phyloP scores from a whole-genome alignment of 2,888 invertebrate species.

The Lasioglossum lativentre region DNA sequence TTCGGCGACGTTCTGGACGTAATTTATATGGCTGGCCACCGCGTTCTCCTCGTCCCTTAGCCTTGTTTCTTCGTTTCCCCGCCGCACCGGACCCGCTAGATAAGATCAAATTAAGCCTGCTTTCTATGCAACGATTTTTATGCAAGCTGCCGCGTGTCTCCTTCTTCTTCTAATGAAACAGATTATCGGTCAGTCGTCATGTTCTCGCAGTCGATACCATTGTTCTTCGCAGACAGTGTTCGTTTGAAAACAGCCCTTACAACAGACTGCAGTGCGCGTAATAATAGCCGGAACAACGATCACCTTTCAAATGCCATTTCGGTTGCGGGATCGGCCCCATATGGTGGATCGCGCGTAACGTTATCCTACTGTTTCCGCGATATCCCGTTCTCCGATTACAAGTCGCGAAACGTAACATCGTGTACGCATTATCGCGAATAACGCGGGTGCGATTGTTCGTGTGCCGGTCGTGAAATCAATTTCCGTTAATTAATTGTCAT shows the following conservation, averaged over 20 bases:
- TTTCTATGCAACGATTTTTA: slow-evolving; percentile 57
- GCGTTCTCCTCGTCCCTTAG: slow-evolving; percentile 1
- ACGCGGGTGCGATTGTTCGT: neutral
- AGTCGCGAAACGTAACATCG: slow-evolving; percentile 34
- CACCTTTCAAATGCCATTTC: neutral
- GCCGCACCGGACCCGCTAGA: slow-evolving; percentile 53
- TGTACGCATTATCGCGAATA: slow-evolving; percentile 28
- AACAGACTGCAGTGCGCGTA: too few species aligned
- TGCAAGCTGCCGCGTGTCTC: slow-evolving; percentile 1
- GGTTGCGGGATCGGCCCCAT: too few species aligned
- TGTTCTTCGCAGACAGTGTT: too few species aligned
- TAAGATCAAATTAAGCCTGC: slow-evolving; percentile 77
- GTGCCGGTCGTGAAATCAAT: slow-evolving; percentile 30
- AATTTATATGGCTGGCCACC: slow-evolving; percentile 74
- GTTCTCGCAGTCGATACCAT: neutral
- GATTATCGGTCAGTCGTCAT: too few species aligned
- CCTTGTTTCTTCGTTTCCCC: slow-evolving; percentile 62
- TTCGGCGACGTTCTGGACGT: slow-evolving; percentile 74
- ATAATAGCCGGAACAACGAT: neutral
- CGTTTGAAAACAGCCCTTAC: too few species aligned
- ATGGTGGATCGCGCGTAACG: slow-evolving; percentile 4
- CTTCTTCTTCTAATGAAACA: neutral
- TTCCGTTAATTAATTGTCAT: slow-evolving; percentile 30
- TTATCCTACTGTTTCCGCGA: slow-evolving; percentile 21
- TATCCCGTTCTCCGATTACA: slow-evolving; percentile 29